Evolutionary conservation across 2,113 vertebrate species (phyloP).

Genomic region (Anoura caudifer): DNA sequence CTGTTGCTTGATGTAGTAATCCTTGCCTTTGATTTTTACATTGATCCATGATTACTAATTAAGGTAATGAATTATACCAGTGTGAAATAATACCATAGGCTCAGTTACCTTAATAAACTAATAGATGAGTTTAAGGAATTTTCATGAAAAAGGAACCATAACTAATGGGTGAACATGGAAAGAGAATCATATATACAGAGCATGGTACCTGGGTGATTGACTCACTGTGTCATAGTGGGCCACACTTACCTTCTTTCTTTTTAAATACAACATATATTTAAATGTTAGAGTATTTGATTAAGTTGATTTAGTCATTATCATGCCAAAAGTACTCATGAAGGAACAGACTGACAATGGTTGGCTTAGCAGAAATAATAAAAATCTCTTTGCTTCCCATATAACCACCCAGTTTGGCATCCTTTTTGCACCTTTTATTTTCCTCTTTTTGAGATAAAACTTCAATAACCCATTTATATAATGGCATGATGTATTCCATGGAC

Average conservation of each 20-base stretch:
- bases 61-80: neutral
- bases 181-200: neutral
- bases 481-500: neutral
- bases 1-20: neutral
- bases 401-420: neutral
- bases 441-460: slow-evolving; percentile 45
- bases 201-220: neutral
- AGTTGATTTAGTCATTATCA: slow-evolving; percentile 28
- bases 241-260: slow-evolving; percentile 16
- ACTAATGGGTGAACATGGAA: neutral
- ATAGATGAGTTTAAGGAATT: slow-evolving; percentile 1
- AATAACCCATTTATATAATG: slow-evolving; percentile 43
- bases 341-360: neutral
- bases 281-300: neutral
- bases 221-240: neutral
- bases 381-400: slow-evolving; percentile 3
- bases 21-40: slow-evolving; percentile 22
- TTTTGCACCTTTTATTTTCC: neutral
- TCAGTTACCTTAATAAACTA: neutral
- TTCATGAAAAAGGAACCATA: neutral
- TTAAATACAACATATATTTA: neutral
- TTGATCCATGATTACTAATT: neutral
- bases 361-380: slow-evolving; percentile 6
- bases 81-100: neutral
- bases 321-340: neutral